These are phyloP conservation scores for Clupea harengus DNA, from an alignment of 2,113 vertebrate genomes.

Conservation along the genomic window DNA sequence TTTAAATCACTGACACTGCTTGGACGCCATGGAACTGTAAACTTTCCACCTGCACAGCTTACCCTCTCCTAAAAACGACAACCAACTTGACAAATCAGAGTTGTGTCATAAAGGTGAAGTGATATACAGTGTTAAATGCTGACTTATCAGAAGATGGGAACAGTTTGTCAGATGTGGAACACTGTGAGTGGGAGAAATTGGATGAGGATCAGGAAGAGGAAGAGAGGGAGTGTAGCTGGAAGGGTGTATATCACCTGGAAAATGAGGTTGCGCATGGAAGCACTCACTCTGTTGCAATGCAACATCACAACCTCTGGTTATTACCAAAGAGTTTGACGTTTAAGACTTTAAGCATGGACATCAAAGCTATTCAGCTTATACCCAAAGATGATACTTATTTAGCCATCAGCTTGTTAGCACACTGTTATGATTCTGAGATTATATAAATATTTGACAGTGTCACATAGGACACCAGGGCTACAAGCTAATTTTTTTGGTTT, in stretches of 20 bases:
- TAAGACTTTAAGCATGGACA: background rate
- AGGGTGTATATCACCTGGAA: background rate
- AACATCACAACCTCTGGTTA: background rate
- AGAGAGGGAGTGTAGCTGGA: background rate
- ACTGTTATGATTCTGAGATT: background rate
- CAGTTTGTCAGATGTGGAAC: background rate
- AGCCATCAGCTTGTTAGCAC: background rate
- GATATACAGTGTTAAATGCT: background rate
- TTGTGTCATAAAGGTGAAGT: background rate
- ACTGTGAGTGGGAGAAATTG: background rate
- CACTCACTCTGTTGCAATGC: background rate
- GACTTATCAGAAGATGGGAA: background rate
- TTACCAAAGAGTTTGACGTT: background rate
- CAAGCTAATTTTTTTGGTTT: background rate
- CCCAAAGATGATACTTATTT: background rate
- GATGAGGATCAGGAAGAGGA: background rate
- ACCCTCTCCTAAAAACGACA: background rate
- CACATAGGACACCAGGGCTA: background rate
- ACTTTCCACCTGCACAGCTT: slow-evolving; percentile 1
- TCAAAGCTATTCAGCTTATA: background rate
- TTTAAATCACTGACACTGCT: background rate
- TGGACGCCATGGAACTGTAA: background rate
- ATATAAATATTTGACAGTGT: background rate
- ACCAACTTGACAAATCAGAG: background rate
- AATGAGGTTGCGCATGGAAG: background rate